Evolutionary conservation across 37 sponge, comb jelly and placozoan genomes (phyloP), one percentile per base, ranked within the genome.

Genomic region (Spongia lamella): DNA sequence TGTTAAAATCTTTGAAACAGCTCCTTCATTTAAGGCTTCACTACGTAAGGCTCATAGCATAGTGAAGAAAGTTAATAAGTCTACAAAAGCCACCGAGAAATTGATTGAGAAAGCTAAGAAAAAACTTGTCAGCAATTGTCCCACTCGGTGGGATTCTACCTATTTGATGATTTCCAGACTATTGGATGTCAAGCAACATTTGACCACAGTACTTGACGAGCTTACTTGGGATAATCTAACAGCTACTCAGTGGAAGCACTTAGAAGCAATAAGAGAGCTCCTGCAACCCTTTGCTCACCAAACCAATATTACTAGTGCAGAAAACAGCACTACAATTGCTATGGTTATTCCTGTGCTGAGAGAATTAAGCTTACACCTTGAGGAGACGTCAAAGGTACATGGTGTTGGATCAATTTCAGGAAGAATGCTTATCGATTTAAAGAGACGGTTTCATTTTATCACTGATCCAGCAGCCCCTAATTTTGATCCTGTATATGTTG

Each of bases 211-310:
- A 15, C 11, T 76, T 19, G 77, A 76, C 24, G 65, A 61, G 7
- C 33, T 47, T 32, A 66, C 19, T 14, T 76, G 77, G 77, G 77
- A 76, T 24, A n/a, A n/a, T n/a, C n/a, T n/a, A n/a, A n/a, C n/a
- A n/a, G n/a, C n/a, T n/a, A n/a, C n/a, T n/a, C n/a, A 65, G 19
- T 65, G 66, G 66, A 65, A 65, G 38, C 31, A 65, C 6, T 26
- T 65, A 7, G 34, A 65, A 31, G 38, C 9, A 38, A 65, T 65
- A 30, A 17, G 19, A 7, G 34, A 26, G 34, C 66, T 65, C 66
- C n/a, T n/a, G n/a, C n/a, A n/a, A n/a, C n/a, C n/a, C n/a, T n/a
- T n/a, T n/a, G n/a, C n/a, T n/a, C n/a, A 65, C 24, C 38, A 33
- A 19, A 65, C 66, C 7, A 65, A 65, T n/a, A 31, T 65, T n/a